Percentiles rank a stretch among this genome's conserved stretches.
Conservation (phyloP, 2,113 vertebrate genomes). For the Percina caprodes region DNA sequence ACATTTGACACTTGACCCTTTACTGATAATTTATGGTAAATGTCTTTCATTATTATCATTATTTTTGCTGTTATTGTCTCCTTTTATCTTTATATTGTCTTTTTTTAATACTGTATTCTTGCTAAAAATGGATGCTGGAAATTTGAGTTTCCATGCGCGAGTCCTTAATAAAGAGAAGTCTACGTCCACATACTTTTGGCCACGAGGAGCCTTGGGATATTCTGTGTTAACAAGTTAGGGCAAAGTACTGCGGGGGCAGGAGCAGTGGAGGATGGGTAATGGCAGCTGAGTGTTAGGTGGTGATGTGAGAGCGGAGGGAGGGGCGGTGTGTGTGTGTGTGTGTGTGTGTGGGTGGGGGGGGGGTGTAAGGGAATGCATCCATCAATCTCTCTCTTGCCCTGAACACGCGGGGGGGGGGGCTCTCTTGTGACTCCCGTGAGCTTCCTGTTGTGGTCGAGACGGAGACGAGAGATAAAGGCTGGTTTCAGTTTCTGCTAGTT, state of each 20-base stretch:
- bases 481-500: constrained; percentile 30
- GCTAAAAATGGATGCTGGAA: too few species aligned
- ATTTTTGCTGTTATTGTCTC: too few species aligned
- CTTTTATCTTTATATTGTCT: too few species aligned
- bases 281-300: constrained; percentile 68
- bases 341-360: neutral
- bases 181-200: neutral
- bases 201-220: neutral
- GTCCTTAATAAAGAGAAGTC: too few species aligned
- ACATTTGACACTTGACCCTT: too few species aligned
- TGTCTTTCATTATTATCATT: too few species aligned
- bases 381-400: constrained; percentile 59
- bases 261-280: constrained; percentile 69
- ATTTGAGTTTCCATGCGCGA: too few species aligned
- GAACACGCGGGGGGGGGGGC: constrained; percentile 42
- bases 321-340: neutral
- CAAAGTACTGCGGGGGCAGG: constrained; percentile 39
- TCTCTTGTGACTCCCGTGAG: constrained; percentile 66
- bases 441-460: constrained; percentile 72
- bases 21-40: too few species aligned
- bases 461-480: neutral
- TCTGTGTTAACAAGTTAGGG: constrained; percentile 58
- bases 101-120: too few species aligned
- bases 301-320: neutral
- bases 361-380: constrained; percentile 32